Conservation (phyloP, 2,113 vertebrate species). For the Capreolus pygargus region DNA sequence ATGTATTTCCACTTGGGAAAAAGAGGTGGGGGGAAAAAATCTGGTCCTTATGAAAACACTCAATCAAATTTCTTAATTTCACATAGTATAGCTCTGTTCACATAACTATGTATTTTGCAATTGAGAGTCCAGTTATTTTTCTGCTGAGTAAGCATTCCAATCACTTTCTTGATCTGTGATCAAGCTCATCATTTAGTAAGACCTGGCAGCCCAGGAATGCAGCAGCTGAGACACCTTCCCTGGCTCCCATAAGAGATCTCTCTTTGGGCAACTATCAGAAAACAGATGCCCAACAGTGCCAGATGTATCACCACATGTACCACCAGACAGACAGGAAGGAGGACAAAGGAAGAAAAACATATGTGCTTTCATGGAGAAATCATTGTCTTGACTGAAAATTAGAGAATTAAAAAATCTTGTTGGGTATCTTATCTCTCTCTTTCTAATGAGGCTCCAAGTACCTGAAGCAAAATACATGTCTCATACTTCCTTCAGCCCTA, state of each 20-base stretch:
- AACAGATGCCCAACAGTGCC: not conserved
- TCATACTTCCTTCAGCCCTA: not conserved
- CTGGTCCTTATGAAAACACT: not conserved
- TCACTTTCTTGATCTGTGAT: not conserved
- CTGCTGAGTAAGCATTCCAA: not conserved
- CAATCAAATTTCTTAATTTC: slow-evolving; percentile 18
- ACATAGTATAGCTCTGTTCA: not conserved
- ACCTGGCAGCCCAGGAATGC: not conserved
- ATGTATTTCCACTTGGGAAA: not conserved
- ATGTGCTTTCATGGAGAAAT: not conserved
- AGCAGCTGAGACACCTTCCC: not conserved
- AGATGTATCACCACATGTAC: not conserved
- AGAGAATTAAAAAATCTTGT: not conserved
- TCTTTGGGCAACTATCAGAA: not conserved
- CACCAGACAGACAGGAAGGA: not conserved
- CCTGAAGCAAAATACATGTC: not conserved
- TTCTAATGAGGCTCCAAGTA: not conserved
- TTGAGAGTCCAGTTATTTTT: not conserved
- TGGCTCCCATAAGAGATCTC: not conserved
- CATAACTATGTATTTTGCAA: not conserved
- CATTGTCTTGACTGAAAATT: not conserved
- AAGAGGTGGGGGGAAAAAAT: not conserved
- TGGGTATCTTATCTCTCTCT: not conserved
- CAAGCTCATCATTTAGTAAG: not conserved
- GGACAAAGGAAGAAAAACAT: not conserved